Evolutionary conservation across 2,888 invertebrate species (phyloP), one percentile per base, ranked within the genome.

Genomic region (Hydriomena furcata): DNA sequence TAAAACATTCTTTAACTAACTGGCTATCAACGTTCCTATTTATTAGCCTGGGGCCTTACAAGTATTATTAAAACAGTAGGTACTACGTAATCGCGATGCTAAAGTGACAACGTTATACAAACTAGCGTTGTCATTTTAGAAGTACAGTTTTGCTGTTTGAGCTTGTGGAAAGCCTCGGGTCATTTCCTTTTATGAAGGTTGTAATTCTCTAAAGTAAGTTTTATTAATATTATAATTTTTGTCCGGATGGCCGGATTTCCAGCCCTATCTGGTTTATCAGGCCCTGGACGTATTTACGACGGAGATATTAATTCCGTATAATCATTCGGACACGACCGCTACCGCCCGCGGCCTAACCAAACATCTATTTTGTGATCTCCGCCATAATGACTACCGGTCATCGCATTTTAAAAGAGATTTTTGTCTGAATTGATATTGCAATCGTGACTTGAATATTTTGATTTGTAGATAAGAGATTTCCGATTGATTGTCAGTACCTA

Each of bases 351-450:
- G 55, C 66, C 60, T 68, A 62, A 68, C 66, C 68, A 71, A 80
- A 78, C 71, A 75, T 68, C 71, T 71, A 77, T 74, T 68, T 60
- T 56, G 50, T 60, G 64, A 75, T 78, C 73, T 71, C 58, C n/a
- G n/a, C n/a, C 65, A 68, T 79, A 78, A 82, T 73, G 75, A 83
- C 82, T 82, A 81, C 82, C 77, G 82, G 79, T 71, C 72, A 73
- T 66, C 70, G 66, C 59, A 52, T 59, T 60, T 60, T 55, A 49
- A 55, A 31, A 42, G 17, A 17, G 31, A 44, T 45, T 34, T 32
- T 43, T 20, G 50, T 24, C 41, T 30, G 13, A 30, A 20, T 35
- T 41, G 41, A 41, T 48, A 35, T 41, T 48, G 41, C 41, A 41
- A 41, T 35, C 47, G 47, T 41, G 47, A 48, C 40, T 47, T 2